Percentiles rank a stretch among this genome's conserved stretches.
phyloP scores from a whole-genome alignment of 2,888 invertebrate species.

The Xestia sexstrigata region DNA sequence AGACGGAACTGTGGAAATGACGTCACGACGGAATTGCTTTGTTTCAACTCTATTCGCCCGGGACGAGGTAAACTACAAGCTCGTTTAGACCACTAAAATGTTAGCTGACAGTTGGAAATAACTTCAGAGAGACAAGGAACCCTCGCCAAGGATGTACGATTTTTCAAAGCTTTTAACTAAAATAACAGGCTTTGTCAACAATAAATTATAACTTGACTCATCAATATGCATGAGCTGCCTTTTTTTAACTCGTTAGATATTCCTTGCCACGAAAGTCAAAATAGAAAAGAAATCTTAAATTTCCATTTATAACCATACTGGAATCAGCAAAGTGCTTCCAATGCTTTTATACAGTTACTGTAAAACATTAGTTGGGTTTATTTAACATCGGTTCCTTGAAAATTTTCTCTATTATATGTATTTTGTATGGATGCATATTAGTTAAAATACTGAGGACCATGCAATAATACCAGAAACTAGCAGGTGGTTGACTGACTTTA shows the following conservation, averaged over 20 bases:
- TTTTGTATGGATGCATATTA: not conserved
- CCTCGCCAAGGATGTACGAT: conserved; percentile 18
- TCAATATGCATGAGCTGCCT: conserved; percentile 61
- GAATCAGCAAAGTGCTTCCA: conserved; percentile 8
- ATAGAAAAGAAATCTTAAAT: conserved; percentile 40
- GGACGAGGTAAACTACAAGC: conserved; percentile 69
- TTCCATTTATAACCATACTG: conserved; percentile 31
- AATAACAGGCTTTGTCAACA: conserved; percentile 62
- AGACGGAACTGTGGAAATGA: conserved; percentile 58
- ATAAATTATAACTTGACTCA: conserved; percentile 53
- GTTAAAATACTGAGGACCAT: conserved; percentile 4
- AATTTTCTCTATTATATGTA: no score
- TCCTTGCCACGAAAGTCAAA: conserved; percentile 49
- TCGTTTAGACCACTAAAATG: conserved; percentile 68
- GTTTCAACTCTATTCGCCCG: conserved; percentile 66
- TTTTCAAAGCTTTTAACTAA: conserved; percentile 55
- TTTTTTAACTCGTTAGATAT: conserved; percentile 60
- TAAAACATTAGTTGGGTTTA: not conserved
- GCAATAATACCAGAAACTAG: conserved; percentile 19
- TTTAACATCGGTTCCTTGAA: not conserved
- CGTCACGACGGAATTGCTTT: conserved; percentile 69
- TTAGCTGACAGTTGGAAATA: conserved; percentile 66
- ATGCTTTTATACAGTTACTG: not conserved
- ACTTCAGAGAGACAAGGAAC: conserved; percentile 35
- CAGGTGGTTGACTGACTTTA: conserved; percentile 29